These are phyloP conservation scores for Jaculus jaculus DNA, from an alignment of 2,113 vertebrate species.

Conservation along the genomic window DNA sequence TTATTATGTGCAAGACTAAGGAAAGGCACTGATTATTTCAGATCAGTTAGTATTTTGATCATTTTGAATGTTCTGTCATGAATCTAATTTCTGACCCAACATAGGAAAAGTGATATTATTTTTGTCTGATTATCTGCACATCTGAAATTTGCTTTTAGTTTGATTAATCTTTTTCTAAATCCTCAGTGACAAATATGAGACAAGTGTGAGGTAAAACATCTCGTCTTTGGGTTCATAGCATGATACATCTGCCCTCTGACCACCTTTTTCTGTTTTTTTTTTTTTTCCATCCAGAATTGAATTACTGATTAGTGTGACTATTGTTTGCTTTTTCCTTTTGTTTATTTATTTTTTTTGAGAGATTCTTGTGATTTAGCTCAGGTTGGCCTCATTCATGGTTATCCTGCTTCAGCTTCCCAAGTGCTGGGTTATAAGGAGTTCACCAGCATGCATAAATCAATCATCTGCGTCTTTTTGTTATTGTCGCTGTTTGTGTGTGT, in stretches of 20 bases:
- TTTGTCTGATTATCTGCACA: not conserved
- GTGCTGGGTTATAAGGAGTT: too few species aligned
- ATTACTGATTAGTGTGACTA: not conserved
- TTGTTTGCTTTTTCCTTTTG: not conserved
- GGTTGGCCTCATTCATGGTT: not conserved
- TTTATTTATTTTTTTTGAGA: not conserved
- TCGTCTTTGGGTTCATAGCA: not conserved
- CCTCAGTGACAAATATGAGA: not conserved
- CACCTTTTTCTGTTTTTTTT: not conserved
- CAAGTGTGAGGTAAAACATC: too few species aligned
- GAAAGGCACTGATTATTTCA: not conserved
- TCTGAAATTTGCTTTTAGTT: not conserved
- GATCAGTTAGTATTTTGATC: not conserved
- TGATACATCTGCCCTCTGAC: not conserved
- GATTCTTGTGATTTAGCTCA: not conserved
- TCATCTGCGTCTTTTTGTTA: too few species aligned
- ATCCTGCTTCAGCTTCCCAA: not conserved
- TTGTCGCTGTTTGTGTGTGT: too few species aligned
- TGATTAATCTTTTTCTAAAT: slow-evolving; percentile 17
- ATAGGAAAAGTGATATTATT: not conserved
- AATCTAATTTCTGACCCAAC: slow-evolving; percentile 27
- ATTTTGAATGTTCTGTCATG: not conserved
- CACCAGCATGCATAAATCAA: not conserved
- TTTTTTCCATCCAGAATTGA: not conserved
- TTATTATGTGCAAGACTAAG: not conserved